Evolutionary conservation across 2,888 invertebrate genomes (phyloP).

Genomic region (Onthophagus sagittarius): DNA sequence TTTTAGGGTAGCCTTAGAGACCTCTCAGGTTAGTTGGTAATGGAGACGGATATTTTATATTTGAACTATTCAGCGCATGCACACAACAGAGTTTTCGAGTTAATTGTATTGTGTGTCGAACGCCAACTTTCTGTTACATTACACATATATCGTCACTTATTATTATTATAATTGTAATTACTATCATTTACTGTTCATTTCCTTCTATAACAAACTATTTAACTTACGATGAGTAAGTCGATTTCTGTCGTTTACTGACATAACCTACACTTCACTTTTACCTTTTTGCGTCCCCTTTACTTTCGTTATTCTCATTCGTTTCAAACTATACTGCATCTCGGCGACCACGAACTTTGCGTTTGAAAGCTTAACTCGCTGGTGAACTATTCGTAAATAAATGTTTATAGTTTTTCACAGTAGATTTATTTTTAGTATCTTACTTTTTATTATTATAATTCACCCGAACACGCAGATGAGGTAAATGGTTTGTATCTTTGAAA

Average conservation of each 20-base stretch:
- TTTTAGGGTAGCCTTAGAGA: conserved; percentile 48
- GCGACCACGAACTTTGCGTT: not conserved
- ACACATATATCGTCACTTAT: conserved; percentile 9
- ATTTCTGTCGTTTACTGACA: not conserved
- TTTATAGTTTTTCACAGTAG: not conserved
- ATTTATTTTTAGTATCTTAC: too few relatives aligned
- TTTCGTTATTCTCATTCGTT: not conserved
- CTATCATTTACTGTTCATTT: conserved; percentile 2
- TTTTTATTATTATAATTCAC: too few relatives aligned
- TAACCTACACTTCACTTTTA: not conserved
- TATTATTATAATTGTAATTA: conserved; percentile 2
- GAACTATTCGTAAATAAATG: not conserved
- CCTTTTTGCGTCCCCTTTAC: not conserved
- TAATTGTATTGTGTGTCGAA: conserved; percentile 49
- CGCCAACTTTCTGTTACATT: conserved; percentile 38
- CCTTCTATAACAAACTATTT: not conserved
- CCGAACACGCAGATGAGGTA: too few relatives aligned
- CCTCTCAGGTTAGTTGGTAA: conserved; percentile 48
- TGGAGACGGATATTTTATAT: conserved; percentile 44
- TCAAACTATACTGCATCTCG: not conserved
- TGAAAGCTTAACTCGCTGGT: not conserved
- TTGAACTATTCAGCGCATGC: conserved; percentile 44
- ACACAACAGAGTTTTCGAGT: conserved; percentile 44
- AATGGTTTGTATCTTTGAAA: too few relatives aligned
- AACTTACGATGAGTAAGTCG: not conserved